Base-by-base conservation (phyloP, 2,888 invertebrate genomes). In the Xestia rhomboidea region DNA sequence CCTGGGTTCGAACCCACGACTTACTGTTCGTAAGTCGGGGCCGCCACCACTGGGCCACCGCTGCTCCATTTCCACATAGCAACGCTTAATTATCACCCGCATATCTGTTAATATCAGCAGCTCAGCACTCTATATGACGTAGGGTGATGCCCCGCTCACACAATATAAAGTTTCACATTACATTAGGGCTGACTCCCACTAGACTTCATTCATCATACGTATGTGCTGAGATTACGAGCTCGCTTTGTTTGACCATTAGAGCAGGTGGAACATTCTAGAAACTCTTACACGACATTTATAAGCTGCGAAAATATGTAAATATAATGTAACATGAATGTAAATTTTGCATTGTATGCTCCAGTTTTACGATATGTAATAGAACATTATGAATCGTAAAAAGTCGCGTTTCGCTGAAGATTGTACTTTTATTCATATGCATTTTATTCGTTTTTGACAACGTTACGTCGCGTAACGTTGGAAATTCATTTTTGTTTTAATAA, bases 121-220 rank as follows among this genome's bases (percentile, higher is more conserved):
- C 57, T 62, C 34, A 60, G 67, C 64, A 70, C 70, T 77, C 67
- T 34, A 68, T 67, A n/a, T 41, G 46, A 44, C 18, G 15, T 49
- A 51, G 15, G n/a, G 77, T 71, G 79, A 75, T 68, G 62, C 57
- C 51, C 21, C 78, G 24, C 64, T 44, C 46, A 13, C 62, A 77
- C 68, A 81, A 67, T 76, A 79, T 76, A 81, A 76, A 85, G 68
- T 86, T 85, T 76, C 71, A 85, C 79, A 82, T 88, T 76, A 77
- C 79, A 83, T 88, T 84, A 82, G 38, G 67, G 82, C 69, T 71
- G 13, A 77, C 62, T 60, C 62, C 63, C 71, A 68, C 73, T 79
- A 76, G 63, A 76, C 74, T 84, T 11, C 63, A 82, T 87, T 76
- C 76, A 73, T 84, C 82, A 73, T 46, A 46, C 27, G 63, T 70